Evolutionary conservation across 1,140 invertebrate species (phyloP).

Genomic region (Drosophila kohkoa): DNA sequence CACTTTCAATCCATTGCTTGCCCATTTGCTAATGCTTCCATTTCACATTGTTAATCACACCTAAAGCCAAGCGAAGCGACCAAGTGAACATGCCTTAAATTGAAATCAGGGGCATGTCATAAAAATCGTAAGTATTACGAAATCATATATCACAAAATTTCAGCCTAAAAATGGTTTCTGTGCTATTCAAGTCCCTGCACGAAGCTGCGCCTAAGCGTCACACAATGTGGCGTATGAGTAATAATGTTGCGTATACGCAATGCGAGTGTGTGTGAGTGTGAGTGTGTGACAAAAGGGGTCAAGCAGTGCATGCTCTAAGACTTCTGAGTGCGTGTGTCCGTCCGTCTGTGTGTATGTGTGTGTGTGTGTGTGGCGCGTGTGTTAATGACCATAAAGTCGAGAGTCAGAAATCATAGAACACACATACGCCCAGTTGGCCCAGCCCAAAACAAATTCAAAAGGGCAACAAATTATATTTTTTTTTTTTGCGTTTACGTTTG

Average conservation of each 20-base stretch:
- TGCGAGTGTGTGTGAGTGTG: neutral
- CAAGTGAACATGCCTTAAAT: neutral
- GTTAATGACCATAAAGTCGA: slow-evolving; percentile 69
- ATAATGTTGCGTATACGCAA: slow-evolving; percentile 58
- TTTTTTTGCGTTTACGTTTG: slow-evolving; percentile 12
- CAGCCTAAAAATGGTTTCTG: slow-evolving; percentile 37
- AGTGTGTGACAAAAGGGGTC: slow-evolving; percentile 31
- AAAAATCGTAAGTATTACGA: slow-evolving; percentile 51
- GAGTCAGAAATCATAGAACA: slow-evolving; percentile 57
- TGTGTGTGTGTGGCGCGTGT: slow-evolving; percentile 34
- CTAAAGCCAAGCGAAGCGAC: neutral
- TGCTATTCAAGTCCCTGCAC: slow-evolving; percentile 38
- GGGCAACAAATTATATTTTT: slow-evolving; percentile 23
- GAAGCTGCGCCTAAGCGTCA: slow-evolving; percentile 53
- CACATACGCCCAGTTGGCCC: slow-evolving; percentile 65
- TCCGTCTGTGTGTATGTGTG: neutral
- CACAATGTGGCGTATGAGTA: slow-evolving; percentile 60
- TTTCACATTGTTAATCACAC: neutral
- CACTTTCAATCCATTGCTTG: neutral
- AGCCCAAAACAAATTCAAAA: slow-evolving; percentile 47
- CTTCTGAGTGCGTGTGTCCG: neutral
- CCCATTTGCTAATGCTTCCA: neutral
- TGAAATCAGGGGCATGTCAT: slow-evolving; percentile 16
- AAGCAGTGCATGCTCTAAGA: slow-evolving; percentile 6
- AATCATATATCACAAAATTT: slow-evolving; percentile 59